Evolutionary conservation across 2,797 vertebrate genomes (phyloP).

Genomic region (Acanthis flammea): DNA sequence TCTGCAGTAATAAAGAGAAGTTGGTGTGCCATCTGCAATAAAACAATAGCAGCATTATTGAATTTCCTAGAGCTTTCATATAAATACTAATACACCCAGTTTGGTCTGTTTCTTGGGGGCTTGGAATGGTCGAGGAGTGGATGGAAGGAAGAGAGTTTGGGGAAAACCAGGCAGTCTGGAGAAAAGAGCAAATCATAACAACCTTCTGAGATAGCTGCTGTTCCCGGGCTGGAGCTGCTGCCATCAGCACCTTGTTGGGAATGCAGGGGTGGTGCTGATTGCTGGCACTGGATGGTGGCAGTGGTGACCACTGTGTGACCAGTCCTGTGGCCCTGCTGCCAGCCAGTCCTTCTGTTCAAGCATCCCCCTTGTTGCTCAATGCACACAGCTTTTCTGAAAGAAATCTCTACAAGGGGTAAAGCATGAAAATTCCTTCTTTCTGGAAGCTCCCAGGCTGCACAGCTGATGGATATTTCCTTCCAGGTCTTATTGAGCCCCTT

Average conservation of each 20-base stretch:
- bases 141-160: not conserved
- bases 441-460: constrained; percentile 5
- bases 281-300: not conserved
- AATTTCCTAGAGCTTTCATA: constrained; percentile 58
- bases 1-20: constrained; percentile 73
- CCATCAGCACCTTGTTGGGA: not conserved
- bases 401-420: not conserved
- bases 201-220: not conserved
- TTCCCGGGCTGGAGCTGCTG: not conserved
- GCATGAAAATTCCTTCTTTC: not conserved
- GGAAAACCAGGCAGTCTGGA: not conserved
- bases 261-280: not conserved
- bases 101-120: constrained; percentile 19
- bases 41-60: constrained; percentile 66
- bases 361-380: not conserved
- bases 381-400: not conserved
- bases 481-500: constrained; percentile 42
- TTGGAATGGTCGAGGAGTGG: not conserved
- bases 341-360: not conserved
- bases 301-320: not conserved
- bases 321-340: not conserved
- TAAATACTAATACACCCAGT: constrained; percentile 27
- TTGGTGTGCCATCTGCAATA: constrained; percentile 66
- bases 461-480: constrained; percentile 26
- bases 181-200: not conserved